phyloP scores from a whole-genome alignment of 35 echinoderm and acorn worm genomes.

The Apostichopus japonicus region DNA sequence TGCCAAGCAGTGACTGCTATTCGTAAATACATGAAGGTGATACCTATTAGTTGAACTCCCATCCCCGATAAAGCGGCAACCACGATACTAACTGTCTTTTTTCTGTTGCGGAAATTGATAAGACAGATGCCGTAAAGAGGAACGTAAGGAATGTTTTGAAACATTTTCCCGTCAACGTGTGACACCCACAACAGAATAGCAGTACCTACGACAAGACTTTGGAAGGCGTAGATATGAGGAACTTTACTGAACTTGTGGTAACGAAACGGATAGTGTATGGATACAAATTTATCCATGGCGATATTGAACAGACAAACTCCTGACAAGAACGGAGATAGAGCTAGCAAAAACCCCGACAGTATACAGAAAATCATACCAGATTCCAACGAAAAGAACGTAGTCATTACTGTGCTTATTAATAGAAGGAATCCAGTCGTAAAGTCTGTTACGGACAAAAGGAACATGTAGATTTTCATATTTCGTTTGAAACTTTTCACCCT shows the following conservation, averaged over 20 bases:
- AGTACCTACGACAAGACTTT: background rate
- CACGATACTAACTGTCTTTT: background rate
- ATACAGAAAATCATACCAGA: background rate
- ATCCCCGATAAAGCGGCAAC: background rate
- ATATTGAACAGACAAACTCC: background rate
- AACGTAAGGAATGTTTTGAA: background rate
- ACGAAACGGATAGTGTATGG: conserved; percentile 2
- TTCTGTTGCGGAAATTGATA: background rate
- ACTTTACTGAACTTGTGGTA: conserved; percentile 12
- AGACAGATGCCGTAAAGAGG: background rate
- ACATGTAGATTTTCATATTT: conserved; percentile 1
- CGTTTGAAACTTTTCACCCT: background rate
- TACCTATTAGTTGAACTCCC: background rate
- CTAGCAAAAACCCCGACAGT: background rate
- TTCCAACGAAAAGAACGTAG: background rate
- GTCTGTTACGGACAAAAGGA: background rate
- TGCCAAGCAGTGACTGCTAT: background rate
- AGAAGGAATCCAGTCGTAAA: background rate
- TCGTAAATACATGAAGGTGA: background rate
- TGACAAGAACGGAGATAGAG: background rate
- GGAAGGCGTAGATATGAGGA: background rate
- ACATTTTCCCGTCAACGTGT: background rate
- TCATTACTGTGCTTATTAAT: background rate
- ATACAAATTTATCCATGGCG: conserved; percentile 25
- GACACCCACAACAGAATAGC: background rate